Percentiles rank a stretch among this genome's conserved stretches.
phyloP scores from a whole-genome alignment of 1,140 invertebrate species.

The Pachypeltis micranthus region DNA sequence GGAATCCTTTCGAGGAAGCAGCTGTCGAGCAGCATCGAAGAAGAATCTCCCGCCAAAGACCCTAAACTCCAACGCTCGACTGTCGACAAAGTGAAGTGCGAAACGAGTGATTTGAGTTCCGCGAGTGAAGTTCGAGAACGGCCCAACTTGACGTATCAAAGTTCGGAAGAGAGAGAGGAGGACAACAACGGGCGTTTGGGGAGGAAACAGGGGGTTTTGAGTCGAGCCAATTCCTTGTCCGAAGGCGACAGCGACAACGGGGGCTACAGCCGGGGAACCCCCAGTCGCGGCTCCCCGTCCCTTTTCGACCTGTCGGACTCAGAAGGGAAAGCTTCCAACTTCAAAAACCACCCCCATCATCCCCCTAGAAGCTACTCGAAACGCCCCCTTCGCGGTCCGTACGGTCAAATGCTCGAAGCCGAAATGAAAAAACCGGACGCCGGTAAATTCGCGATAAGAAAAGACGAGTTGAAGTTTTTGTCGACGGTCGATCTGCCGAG shows the following conservation, averaged over 20 bases:
- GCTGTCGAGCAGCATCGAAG: neutral
- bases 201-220: slow-evolving; percentile 19
- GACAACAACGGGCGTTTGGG: slow-evolving; percentile 22
- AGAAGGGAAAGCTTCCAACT: slow-evolving; percentile 33
- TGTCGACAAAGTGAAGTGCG: neutral
- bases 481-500: slow-evolving; percentile 34
- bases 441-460: slow-evolving; percentile 36
- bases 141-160: slow-evolving; percentile 49
- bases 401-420: slow-evolving; percentile 70
- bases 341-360: neutral
- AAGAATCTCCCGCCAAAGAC: neutral
- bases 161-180: slow-evolving; percentile 58
- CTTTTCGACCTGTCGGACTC: slow-evolving; percentile 38
- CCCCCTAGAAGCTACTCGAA: slow-evolving; percentile 50
- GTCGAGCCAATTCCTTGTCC: slow-evolving; percentile 41
- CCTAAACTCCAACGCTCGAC: neutral
- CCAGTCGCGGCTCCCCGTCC: slow-evolving; percentile 29
- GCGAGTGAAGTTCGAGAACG: slow-evolving; percentile 28
- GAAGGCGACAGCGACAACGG: slow-evolving; percentile 42
- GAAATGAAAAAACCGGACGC: slow-evolving; percentile 62
- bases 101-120: slow-evolving; percentile 9
- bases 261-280: slow-evolving; percentile 26
- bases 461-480: slow-evolving; percentile 43
- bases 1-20: neutral
- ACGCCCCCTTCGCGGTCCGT: slow-evolving; percentile 60